Percentiles rank a stretch among this genome's conserved stretches.
Conservation (phyloP, 2,888 invertebrate genomes). For the Pardosa pseudoannulata region DNA sequence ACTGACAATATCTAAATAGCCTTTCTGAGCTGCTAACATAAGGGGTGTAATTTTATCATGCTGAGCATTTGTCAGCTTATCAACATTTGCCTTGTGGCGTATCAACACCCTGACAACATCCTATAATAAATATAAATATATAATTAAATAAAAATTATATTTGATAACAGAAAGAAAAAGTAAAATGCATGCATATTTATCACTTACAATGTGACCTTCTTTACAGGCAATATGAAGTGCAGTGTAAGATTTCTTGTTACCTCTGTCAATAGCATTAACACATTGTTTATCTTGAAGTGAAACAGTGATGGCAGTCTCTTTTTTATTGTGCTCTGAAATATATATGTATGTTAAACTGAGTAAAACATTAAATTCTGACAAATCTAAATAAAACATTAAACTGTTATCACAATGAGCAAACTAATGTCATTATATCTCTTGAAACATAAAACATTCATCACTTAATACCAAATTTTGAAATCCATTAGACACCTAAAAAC, state of each 20-base stretch:
- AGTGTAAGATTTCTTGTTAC: slow-evolving; percentile 77
- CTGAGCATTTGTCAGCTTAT: slow-evolving; percentile 77
- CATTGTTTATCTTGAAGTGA: slow-evolving; percentile 76
- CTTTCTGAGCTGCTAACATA: slow-evolving; percentile 79
- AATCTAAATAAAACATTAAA: too few relatives aligned
- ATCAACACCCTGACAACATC: slow-evolving; percentile 78
- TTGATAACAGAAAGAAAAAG: neutral
- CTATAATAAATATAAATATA: slow-evolving; percentile 74
- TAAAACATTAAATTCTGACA: too few relatives aligned
- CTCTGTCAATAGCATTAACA: slow-evolving; percentile 77
- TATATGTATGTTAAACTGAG: too few relatives aligned
- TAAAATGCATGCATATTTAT: neutral
- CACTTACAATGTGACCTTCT: slow-evolving; percentile 77
- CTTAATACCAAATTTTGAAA: too few relatives aligned
- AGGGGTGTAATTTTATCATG: slow-evolving; percentile 78
- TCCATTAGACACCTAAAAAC: too few relatives aligned
- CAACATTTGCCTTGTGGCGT: slow-evolving; percentile 77
- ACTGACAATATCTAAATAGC: slow-evolving; percentile 78
- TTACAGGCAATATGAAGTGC: slow-evolving; percentile 78
- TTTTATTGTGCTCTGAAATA: slow-evolving; percentile 58
- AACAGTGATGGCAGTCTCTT: slow-evolving; percentile 59
- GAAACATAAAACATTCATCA: neutral
- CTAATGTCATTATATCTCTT: too few relatives aligned
- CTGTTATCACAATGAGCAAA: too few relatives aligned
- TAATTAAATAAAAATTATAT: neutral